Conservation (phyloP, 2,797 vertebrate species). For the Crenichthys baileyi region DNA sequence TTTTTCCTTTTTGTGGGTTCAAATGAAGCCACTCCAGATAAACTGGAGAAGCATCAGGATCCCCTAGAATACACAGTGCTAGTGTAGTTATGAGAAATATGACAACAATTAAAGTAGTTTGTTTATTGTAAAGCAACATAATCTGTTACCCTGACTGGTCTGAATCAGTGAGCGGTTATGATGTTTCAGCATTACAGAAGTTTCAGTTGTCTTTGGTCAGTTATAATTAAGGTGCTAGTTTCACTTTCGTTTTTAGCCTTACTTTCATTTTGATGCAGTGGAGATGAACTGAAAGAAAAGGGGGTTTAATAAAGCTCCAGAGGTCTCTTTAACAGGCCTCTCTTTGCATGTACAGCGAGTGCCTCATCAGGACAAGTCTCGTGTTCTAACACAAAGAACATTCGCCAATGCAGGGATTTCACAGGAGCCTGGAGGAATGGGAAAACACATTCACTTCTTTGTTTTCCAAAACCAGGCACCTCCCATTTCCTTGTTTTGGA, state of each 20-base stretch:
- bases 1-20: slow-evolving; percentile 44
- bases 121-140: slow-evolving; percentile 1
- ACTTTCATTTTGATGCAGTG: slow-evolving; percentile 29
- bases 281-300: neutral
- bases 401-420: slow-evolving; percentile 44
- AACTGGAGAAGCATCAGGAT: slow-evolving; percentile 40
- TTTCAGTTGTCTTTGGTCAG: slow-evolving; percentile 71
- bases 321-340: slow-evolving; percentile 35
- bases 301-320: slow-evolving; percentile 48
- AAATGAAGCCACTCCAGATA: slow-evolving; percentile 39
- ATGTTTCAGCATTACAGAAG: slow-evolving; percentile 47
- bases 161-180: slow-evolving; percentile 46
- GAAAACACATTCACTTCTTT: slow-evolving; percentile 36
- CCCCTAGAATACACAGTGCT: slow-evolving; percentile 4
- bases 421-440: slow-evolving; percentile 34
- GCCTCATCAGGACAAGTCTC: slow-evolving; percentile 13
- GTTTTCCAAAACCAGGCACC: slow-evolving; percentile 54
- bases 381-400: slow-evolving; percentile 32
- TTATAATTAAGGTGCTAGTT: slow-evolving; percentile 75
- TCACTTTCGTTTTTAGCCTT: slow-evolving; percentile 27
- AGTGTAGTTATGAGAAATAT: slow-evolving; percentile 53
- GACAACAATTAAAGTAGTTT: slow-evolving; percentile 24
- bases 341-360: slow-evolving; percentile 40
- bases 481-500: slow-evolving; percentile 60
- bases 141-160: slow-evolving; percentile 35